Base-by-base conservation (phyloP, 2,113 vertebrate species). In the Paraplagusia blochii region DNA sequence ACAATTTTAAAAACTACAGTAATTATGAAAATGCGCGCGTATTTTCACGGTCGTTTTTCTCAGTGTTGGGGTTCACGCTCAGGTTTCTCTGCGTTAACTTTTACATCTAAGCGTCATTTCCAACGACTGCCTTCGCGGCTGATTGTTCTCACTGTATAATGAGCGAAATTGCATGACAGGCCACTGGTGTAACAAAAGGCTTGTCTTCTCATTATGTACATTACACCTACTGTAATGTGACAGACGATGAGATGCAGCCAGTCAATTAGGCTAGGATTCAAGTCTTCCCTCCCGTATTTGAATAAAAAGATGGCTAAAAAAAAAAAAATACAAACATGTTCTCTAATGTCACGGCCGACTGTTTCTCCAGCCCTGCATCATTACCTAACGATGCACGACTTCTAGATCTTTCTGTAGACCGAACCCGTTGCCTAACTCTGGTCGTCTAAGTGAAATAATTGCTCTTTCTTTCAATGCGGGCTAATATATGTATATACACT, bases 261-360 rank as follows among this genome's bases (percentile, higher is more conserved):
- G 72, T 84, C 79, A 83, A 84, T 88, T 87, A 85, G 63, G 63
- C 58, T 4, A 67, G 69, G 76, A 82, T 69, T 50, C 54, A 74
- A 74, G 69, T 64, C 76, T 75, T 68, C 76, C 63, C 63, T 70
- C 47, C 43, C 43, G 8, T 42, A 66, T 87, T 75, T 81, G 47
- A 78, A 80, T 81, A 73, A 64, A 75, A 65, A 9, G 16, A 72
- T 62, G 64, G 62, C 55, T 44, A 40, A 56, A 39, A n/a, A n/a
- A n/a, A n/a, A n/a, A n/a, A n/a, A n/a, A n/a, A n/a, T n/a, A n/a
- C n/a, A n/a, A 62, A 51, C 43, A 16, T 70, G 71, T 65, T 64
- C 58, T 66, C 74, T 65, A 62, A 70, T 66, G 70, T 55, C 73
- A 60, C n/a, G 16, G 44, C 35, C 19, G 52, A 66, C 59, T 18